Percentiles rank a stretch among this genome's conserved stretches.
phyloP scores from a whole-genome alignment of 2,888 invertebrate species.

The Tetragnatha montana region DNA sequence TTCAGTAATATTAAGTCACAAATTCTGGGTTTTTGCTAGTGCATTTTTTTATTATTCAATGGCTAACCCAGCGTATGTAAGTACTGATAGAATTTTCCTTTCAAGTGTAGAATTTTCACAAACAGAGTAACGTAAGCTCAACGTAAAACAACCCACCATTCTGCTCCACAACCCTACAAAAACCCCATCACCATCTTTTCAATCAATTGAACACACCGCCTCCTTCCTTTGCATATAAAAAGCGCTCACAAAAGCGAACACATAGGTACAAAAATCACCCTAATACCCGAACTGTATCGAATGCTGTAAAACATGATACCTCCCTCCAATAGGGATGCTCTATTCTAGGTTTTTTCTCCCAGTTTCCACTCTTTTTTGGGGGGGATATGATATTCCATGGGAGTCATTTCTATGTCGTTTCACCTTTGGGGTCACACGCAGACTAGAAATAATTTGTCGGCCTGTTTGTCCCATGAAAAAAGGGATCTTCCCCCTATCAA shows the following conservation, averaged over 20 bases:
- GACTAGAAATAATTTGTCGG: constrained; percentile 69
- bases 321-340: constrained; percentile 7
- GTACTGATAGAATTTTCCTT: too few relatives aligned
- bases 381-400: constrained; percentile 42
- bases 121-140: not conserved
- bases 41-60: too few relatives aligned
- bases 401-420: constrained; percentile 41
- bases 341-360: not conserved
- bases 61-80: too few relatives aligned
- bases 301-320: constrained; percentile 30
- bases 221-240: not conserved
- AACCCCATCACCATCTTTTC: not conserved
- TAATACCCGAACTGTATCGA: constrained; percentile 34
- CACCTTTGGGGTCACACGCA: constrained; percentile 48
- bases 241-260: not conserved
- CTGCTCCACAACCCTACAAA: not conserved
- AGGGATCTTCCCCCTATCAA: constrained; percentile 44
- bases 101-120: too few relatives aligned
- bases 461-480: constrained; percentile 53
- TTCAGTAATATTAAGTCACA: too few relatives aligned
- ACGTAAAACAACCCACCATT: not conserved
- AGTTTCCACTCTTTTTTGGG: not conserved
- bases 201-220: not conserved
- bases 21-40: too few relatives aligned
- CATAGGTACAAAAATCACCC: not conserved